Evolutionary conservation across 2,113 vertebrate genomes (phyloP).

Genomic region (Ceuthmochares aereus): DNA sequence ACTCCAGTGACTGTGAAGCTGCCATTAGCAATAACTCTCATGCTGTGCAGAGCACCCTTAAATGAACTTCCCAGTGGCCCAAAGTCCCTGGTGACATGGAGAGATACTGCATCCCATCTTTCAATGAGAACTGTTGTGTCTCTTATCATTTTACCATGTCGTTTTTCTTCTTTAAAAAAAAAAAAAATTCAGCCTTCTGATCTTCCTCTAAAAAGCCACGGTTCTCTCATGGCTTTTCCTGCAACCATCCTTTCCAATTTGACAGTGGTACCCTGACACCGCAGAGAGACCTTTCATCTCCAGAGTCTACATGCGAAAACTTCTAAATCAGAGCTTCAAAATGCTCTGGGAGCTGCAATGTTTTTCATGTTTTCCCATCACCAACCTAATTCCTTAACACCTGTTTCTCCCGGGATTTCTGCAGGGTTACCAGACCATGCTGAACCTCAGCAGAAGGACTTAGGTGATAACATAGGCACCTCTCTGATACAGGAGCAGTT

Average conservation of each 20-base stretch:
- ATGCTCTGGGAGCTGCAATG: background rate
- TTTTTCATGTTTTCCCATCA: background rate
- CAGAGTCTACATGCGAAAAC: background rate
- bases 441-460: background rate
- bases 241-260: background rate
- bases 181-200: background rate
- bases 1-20: background rate
- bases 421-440: background rate
- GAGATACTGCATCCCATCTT: background rate
- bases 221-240: background rate
- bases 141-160: background rate
- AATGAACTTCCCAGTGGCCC: slow-evolving; percentile 29
- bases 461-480: background rate
- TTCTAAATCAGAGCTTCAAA: background rate
- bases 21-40: background rate
- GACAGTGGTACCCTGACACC: background rate
- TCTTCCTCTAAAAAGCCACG: background rate
- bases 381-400: background rate
- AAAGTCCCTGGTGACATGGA: background rate
- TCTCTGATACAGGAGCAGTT: background rate
- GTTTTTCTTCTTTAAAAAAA: background rate
- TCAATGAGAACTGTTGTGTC: background rate
- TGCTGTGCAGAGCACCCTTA: background rate
- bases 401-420: background rate
- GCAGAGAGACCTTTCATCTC: background rate